A percentile compares a stretch with the other conserved stretches of the same genome.
Evolutionary conservation across 2,797 vertebrate species (phyloP).

Genomic region (Lemur catta): DNA sequence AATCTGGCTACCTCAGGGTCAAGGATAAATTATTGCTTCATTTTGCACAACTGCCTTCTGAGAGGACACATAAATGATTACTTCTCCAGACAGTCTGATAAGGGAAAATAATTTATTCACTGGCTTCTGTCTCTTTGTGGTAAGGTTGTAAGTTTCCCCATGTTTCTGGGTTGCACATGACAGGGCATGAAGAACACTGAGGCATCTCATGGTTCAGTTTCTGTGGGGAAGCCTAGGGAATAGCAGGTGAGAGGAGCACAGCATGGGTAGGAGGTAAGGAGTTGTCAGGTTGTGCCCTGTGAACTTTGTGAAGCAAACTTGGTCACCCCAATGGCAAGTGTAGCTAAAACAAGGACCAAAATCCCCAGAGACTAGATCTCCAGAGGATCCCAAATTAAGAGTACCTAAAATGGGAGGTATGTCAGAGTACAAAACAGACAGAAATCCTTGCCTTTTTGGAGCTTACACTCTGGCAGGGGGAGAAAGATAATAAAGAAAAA

Average conservation of each 20-base stretch:
- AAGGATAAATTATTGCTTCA: background rate
- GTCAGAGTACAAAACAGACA: background rate
- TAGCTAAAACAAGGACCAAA: background rate
- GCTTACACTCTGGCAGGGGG: background rate
- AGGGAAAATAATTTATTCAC: background rate
- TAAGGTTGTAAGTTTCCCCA: background rate
- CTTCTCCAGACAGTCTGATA: background rate
- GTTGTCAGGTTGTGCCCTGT: background rate
- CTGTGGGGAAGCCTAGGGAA: no score
- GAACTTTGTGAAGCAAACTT: background rate
- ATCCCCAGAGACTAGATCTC: background rate
- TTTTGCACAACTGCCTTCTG: background rate
- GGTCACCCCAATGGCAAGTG: background rate
- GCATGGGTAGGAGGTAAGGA: fast-evolving
- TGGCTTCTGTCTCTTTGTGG: background rate
- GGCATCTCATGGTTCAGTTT: background rate
- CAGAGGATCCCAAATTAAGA: background rate
- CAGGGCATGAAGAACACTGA: fast-evolving
- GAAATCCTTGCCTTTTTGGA: background rate
- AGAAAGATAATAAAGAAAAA: background rate
- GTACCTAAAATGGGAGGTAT: background rate
- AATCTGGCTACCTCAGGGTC: background rate
- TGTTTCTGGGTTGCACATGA: background rate
- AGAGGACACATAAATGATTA: background rate
- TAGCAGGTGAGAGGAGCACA: no score